Conservation (phyloP, 2,113 vertebrate genomes). For the Fulmarus glacialis region DNA sequence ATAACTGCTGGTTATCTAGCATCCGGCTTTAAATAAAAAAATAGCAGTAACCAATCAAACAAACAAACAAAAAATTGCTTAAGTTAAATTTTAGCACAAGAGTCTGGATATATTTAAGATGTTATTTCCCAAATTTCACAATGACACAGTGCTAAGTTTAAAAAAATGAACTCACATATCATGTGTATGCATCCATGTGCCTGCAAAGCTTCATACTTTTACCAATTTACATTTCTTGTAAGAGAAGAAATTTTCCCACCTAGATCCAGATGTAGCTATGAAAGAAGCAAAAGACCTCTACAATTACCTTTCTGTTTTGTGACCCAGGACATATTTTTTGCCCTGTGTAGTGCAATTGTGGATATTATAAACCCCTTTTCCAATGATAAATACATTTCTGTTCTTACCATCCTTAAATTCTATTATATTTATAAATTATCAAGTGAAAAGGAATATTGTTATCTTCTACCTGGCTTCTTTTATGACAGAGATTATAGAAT, state of each 20-base stretch:
- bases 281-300: neutral
- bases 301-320: neutral
- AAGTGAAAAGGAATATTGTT: neutral
- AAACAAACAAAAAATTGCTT: neutral
- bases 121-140: neutral
- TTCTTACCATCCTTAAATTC: neutral
- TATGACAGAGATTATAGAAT: neutral
- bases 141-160: neutral
- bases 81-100: neutral
- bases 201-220: neutral
- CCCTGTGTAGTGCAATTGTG: neutral
- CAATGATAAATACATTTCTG: neutral
- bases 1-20: neutral
- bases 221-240: neutral
- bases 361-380: neutral
- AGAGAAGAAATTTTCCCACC: neutral
- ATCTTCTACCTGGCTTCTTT: neutral
- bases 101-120: neutral
- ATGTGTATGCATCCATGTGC: neutral
- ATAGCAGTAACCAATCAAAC: neutral
- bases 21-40: neutral
- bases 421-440: neutral
- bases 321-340: neutral
- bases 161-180: neutral
- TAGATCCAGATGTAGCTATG: neutral